Evolutionary conservation across 2,888 invertebrate genomes (phyloP), one percentile per base, ranked within the genome.

Genomic region (Catotricha subobsoleta): DNA sequence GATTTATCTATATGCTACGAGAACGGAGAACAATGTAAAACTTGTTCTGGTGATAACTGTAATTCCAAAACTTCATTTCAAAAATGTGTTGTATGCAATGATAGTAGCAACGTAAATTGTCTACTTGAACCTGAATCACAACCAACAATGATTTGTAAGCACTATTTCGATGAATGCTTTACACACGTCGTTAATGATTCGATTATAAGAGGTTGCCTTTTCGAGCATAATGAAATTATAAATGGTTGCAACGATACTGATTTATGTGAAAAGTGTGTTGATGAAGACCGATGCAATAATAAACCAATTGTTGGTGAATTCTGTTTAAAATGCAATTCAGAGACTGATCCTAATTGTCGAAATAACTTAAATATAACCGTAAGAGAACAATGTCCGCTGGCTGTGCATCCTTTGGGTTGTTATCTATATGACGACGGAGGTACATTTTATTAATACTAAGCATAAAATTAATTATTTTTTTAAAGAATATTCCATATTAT

Each of bases 371-470:
- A 36, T 23, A 12, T 21, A 13, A 20, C 25, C 8, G n/a, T 23
- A n/a, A 12, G 13, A 23, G 25, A 13, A 2, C 36, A 36, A 23
- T 36, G 36, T 13, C 16, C n/a, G 9, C 13, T 23, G n/a, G 36
- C 36, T 20, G 23, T 36, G 4, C 10, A 13, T 13, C 36, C 13
- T 23, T 13, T 21, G 12, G 36, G 36, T 20, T 36, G 36, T 9
- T 36, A 36, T 23, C 19, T 23, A 23, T 36, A n/a, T 23, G 20
- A 36, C 23, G 23, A 36, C 15, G 36, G 36, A 36, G 36, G 36
- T 36, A 19, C 15, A 12, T 30, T 5, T n/a, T n/a, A n/a, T n/a
- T n/a, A n/a, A n/a, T n/a, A n/a, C n/a, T n/a, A n/a, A n/a, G n/a
- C n/a, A 4, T n/a, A 33, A 33, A 16, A 33, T 33, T 15, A 6